These are phyloP conservation scores for Pachliopta kotzebuea DNA, from an alignment of 2,888 invertebrate species.

Conservation along the genomic window DNA sequence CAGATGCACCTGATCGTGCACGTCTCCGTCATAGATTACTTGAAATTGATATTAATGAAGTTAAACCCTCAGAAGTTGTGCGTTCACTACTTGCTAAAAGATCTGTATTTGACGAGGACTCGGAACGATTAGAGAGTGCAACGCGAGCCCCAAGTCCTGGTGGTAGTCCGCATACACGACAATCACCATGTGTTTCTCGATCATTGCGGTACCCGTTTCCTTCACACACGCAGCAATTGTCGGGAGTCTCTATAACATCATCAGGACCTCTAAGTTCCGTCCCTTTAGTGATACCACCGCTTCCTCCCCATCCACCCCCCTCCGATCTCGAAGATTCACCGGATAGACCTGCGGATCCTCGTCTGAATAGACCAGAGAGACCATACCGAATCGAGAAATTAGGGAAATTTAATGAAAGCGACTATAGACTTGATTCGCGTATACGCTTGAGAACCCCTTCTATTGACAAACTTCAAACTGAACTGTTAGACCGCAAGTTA, in stretches of 20 bases:
- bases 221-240: conserved; percentile 86
- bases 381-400: conserved; percentile 42
- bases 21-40: conserved; percentile 87
- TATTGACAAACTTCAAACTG: conserved; percentile 44
- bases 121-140: conserved; percentile 94
- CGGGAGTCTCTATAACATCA: conserved; percentile 80
- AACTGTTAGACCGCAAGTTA: conserved; percentile 40
- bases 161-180: conserved; percentile 65
- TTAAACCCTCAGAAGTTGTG: conserved; percentile 96
- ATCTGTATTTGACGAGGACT: conserved; percentile 97
- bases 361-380: conserved; percentile 46
- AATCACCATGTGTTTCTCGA: conserved; percentile 43
- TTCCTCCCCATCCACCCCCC: conserved; percentile 17
- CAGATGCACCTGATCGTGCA: conserved; percentile 80
- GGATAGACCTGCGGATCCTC: conserved; percentile 45
- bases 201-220: conserved; percentile 66
- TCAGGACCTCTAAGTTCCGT: conserved; percentile 19
- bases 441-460: conserved; percentile 81
- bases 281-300: conserved; percentile 25
- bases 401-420: conserved; percentile 48
- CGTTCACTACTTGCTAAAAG: conserved; percentile 94
- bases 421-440: conserved; percentile 46
- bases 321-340: conserved; percentile 22
- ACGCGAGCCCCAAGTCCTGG: conserved; percentile 87
- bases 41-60: conserved; percentile 88